These are phyloP conservation scores for Paradisaea rubra DNA, from an alignment of 2,113 vertebrate species.

Conservation along the genomic window DNA sequence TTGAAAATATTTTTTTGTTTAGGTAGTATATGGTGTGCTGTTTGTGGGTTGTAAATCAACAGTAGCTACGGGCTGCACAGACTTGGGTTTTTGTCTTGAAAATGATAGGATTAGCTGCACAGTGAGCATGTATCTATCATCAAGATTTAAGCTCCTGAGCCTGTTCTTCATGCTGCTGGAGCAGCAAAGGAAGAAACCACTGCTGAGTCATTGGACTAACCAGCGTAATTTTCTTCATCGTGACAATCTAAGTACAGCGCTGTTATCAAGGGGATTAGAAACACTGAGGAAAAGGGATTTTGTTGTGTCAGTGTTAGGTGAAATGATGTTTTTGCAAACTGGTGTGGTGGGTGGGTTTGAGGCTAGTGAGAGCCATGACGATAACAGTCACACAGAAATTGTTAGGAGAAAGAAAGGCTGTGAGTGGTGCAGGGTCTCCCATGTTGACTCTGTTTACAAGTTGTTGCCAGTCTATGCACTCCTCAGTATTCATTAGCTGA, in stretches of 20 bases:
- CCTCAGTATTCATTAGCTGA: neutral
- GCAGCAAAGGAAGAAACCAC: neutral
- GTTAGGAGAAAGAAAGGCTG: neutral
- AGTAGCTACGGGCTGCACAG: neutral
- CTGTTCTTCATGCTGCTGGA: neutral
- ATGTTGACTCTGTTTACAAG: neutral
- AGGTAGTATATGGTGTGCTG: neutral
- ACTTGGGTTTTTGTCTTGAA: neutral
- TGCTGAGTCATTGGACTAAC: neutral
- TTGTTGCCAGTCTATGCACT: neutral
- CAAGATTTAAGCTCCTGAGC: neutral
- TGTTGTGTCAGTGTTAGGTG: neutral
- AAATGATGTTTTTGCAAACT: neutral
- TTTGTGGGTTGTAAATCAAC: neutral
- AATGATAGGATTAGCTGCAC: neutral
- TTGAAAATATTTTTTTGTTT: neutral
- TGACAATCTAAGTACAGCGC: fast-evolving
- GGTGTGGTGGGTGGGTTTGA: neutral
- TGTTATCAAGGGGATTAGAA: neutral
- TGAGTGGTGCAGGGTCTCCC: neutral
- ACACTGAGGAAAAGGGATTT: neutral
- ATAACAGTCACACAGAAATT: neutral
- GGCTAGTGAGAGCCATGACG: neutral
- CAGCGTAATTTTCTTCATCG: neutral
- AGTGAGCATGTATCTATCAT: neutral